Conservation (phyloP, 2,888 invertebrate species). For the Meganola albula region DNA sequence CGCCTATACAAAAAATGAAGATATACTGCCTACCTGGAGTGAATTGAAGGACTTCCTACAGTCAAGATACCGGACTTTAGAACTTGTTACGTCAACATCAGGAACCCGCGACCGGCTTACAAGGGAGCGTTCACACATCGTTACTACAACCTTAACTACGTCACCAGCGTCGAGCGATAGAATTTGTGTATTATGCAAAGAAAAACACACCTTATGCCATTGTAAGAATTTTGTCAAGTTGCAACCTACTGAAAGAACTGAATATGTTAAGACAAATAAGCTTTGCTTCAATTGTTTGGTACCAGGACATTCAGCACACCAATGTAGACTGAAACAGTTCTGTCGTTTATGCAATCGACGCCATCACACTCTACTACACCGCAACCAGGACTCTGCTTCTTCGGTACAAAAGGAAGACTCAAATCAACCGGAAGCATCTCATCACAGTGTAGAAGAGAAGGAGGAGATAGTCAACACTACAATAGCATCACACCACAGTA, state of each 20-base stretch:
- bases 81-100: constrained; percentile 1
- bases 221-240: constrained; percentile 9
- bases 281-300: constrained; percentile 21
- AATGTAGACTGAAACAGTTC: constrained; percentile 8
- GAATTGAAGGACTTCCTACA: not conserved
- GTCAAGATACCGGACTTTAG: constrained; percentile 2
- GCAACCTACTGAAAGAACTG: constrained; percentile 9
- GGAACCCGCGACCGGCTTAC: too few relatives aligned
- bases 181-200: not conserved
- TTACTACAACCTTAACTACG: too few relatives aligned
- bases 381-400: too few relatives aligned
- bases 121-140: too few relatives aligned
- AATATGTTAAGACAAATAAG: constrained; percentile 15
- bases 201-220: constrained; percentile 11
- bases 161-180: too few relatives aligned
- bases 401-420: too few relatives aligned
- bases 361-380: constrained; percentile 19
- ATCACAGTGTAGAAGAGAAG: too few relatives aligned
- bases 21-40: not conserved
- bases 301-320: constrained; percentile 9
- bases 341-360: constrained; percentile 19
- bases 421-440: too few relatives aligned
- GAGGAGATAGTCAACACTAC: too few relatives aligned
- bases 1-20: not conserved
- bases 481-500: too few relatives aligned